Conservation (phyloP, 1,140 invertebrate species). For the Chymomyza costata region DNA sequence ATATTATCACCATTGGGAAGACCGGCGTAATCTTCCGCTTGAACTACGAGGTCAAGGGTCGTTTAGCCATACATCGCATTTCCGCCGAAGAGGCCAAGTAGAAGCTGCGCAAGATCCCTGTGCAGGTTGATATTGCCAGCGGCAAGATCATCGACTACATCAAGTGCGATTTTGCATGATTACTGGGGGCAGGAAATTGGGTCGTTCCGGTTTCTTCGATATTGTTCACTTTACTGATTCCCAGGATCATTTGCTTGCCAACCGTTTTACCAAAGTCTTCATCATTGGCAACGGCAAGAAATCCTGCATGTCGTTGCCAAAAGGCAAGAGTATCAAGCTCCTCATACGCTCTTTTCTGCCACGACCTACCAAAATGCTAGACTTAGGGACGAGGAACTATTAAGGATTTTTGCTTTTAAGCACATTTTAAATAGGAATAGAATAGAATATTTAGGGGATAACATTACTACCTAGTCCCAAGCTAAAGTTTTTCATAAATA, state of each 20-base stretch:
- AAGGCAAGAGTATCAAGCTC: slow-evolving; percentile 96
- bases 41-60: slow-evolving; percentile 98
- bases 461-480: too few species aligned
- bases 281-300: slow-evolving; percentile 98
- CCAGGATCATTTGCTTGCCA: slow-evolving; percentile 96
- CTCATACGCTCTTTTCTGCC: slow-evolving; percentile 93
- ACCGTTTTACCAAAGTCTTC: slow-evolving; percentile 97
- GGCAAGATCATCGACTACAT: slow-evolving; percentile 97
- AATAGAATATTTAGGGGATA: too few species aligned
- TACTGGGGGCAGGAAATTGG: slow-evolving; percentile 98
- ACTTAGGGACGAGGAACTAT: too few species aligned
- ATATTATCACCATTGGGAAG: slow-evolving; percentile 98
- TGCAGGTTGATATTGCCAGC: slow-evolving; percentile 94
- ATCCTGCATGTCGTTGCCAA: slow-evolving; percentile 95
- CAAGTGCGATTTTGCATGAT: too few species aligned
- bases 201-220: slow-evolving; percentile 98
- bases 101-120: slow-evolving; percentile 96
- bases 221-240: slow-evolving; percentile 98
- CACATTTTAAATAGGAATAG: too few species aligned
- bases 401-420: too few species aligned
- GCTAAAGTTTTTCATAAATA: too few species aligned
- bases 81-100: slow-evolving; percentile 98
- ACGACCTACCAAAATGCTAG: slow-evolving; percentile 78
- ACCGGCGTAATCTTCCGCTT: slow-evolving; percentile 97
- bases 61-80: slow-evolving; percentile 97